phyloP scores from a whole-genome alignment of 2,888 invertebrate species.

The Cataglyphis altisquamis region DNA sequence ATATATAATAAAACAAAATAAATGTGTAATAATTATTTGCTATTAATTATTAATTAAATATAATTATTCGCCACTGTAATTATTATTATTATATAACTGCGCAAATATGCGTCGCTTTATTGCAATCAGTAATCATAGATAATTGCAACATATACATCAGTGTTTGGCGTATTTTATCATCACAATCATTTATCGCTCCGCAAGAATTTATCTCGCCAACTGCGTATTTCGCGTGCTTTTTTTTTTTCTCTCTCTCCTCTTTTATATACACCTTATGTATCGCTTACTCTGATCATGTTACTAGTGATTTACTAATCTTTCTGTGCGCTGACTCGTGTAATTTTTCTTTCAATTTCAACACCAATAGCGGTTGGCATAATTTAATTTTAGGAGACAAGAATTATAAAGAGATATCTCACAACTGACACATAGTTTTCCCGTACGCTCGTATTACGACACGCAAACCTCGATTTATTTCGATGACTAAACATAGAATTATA shows the following conservation, averaged over 20 bases:
- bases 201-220: constrained; percentile 52
- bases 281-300: constrained; percentile 24
- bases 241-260: constrained; percentile 16
- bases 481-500: constrained; percentile 31
- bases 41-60: background rate
- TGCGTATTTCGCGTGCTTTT: background rate
- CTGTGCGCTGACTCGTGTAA: constrained; percentile 46
- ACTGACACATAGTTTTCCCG: background rate
- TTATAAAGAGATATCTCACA: background rate
- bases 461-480: constrained; percentile 29
- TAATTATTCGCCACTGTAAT: background rate
- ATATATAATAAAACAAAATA: background rate
- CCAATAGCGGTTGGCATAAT: background rate
- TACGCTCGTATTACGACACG: background rate
- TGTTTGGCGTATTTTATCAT: constrained; percentile 4
- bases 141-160: constrained; percentile 20
- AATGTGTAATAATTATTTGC: background rate
- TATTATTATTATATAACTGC: constrained; percentile 9
- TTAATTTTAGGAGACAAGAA: background rate
- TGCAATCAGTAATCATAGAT: constrained; percentile 31
- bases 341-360: constrained; percentile 51
- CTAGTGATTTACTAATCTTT: constrained; percentile 56
- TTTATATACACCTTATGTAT: constrained; percentile 12
- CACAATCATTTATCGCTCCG: constrained; percentile 54
- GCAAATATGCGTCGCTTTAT: constrained; percentile 19